Percentiles rank a stretch among this genome's conserved stretches.
Evolutionary conservation across 2,797 vertebrate genomes (phyloP).

Genomic region (Phataginus tetradactyla): DNA sequence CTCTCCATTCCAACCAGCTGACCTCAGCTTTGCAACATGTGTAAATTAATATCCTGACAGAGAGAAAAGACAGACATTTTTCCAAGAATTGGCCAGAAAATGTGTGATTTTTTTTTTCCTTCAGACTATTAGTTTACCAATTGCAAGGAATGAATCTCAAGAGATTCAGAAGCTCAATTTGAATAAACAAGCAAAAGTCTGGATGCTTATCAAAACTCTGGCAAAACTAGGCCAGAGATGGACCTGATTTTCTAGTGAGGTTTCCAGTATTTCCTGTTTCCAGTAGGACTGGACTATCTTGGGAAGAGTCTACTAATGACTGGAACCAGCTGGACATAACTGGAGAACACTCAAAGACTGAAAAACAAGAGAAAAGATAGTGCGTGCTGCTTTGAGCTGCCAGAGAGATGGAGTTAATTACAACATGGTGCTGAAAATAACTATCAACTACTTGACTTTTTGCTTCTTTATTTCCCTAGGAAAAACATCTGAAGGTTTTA

Average conservation of each 20-base stretch:
- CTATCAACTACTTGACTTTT: not conserved
- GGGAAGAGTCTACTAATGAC: slow-evolving; percentile 59
- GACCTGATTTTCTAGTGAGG: slow-evolving; percentile 59
- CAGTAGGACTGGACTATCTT: slow-evolving; percentile 48
- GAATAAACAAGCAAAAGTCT: slow-evolving; percentile 73
- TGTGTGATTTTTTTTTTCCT: slow-evolving; percentile 43
- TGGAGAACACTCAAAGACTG: not conserved
- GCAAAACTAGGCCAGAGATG: slow-evolving; percentile 66
- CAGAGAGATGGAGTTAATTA: not conserved
- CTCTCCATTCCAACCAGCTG: slow-evolving; percentile 58
- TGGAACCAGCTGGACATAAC: slow-evolving; percentile 66
- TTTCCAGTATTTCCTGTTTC: slow-evolving; percentile 76
- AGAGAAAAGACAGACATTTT: slow-evolving; percentile 64
- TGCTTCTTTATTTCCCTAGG: not conserved
- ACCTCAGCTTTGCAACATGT: slow-evolving; percentile 47
- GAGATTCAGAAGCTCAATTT: slow-evolving; percentile 70
- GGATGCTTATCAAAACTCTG: slow-evolving; percentile 69
- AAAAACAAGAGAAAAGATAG: not conserved
- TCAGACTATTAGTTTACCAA: slow-evolving; percentile 58
- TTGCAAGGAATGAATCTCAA: slow-evolving; percentile 51
- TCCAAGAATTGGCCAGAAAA: slow-evolving; percentile 66
- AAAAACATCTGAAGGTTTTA: not conserved
- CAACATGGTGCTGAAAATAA: not conserved
- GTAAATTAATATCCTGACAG: slow-evolving; percentile 63
- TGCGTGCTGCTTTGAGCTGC: not conserved